Evolutionary conservation across 2,888 invertebrate genomes (phyloP).

Genomic region (Ornithoptera priamus): DNA sequence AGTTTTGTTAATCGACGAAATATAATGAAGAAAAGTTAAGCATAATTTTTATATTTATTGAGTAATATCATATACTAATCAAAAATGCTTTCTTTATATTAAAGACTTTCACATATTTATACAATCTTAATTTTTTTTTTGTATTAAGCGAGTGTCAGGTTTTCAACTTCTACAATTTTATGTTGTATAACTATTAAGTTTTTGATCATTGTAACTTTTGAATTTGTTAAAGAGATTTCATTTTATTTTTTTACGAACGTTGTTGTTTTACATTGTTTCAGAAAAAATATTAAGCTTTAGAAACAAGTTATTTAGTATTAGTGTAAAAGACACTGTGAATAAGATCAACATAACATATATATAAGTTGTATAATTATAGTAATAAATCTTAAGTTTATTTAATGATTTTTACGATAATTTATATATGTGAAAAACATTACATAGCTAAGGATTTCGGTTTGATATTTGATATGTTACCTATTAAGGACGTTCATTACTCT

Average conservation of each 20-base stretch:
- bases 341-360: too few species aligned
- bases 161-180: neutral
- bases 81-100: neutral
- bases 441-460: neutral
- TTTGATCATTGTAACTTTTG: neutral
- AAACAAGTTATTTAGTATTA: neutral
- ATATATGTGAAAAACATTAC: neutral
- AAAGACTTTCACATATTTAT: neutral
- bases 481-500: too few species aligned
- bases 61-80: neutral
- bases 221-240: neutral
- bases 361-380: too few species aligned
- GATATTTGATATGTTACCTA: neutral
- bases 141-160: neutral
- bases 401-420: neutral
- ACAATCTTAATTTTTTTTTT: neutral
- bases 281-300: neutral
- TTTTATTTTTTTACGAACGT: too few species aligned
- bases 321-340: neutral
- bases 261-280: neutral
- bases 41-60: too few species aligned
- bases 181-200: neutral
- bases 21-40: neutral
- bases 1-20: constrained; percentile 6
- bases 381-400: neutral